These are phyloP conservation scores for Tiliacea citrago DNA, from an alignment of 2,888 invertebrate genomes.

Conservation along the genomic window DNA sequence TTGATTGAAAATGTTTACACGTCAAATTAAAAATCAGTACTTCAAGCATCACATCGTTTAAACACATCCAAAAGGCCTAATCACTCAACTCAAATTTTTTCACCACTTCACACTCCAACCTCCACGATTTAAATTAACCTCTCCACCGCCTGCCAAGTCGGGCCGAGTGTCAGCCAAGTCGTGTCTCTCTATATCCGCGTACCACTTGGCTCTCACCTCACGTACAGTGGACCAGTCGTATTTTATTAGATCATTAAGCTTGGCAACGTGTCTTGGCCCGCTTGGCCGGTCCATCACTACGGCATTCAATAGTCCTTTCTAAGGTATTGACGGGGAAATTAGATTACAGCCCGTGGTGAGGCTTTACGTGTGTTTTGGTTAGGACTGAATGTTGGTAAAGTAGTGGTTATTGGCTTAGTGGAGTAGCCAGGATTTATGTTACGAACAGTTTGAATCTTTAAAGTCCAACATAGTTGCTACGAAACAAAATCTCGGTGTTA, in stretches of 20 bases:
- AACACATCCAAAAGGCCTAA: conserved; percentile 13
- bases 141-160: conserved; percentile 33
- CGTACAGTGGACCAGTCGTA: conserved; percentile 76
- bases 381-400: conserved; percentile 19
- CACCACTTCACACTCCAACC: conserved; percentile 6
- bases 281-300: conserved; percentile 76
- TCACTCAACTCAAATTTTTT: conserved; percentile 25
- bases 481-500: background rate
- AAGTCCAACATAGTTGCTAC: no score
- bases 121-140: conserved; percentile 55
- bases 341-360: conserved; percentile 54
- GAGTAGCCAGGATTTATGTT: background rate
- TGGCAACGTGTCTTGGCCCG: conserved; percentile 72
- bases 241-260: conserved; percentile 84
- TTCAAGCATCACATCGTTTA: background rate
- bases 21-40: background rate
- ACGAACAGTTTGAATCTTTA: background rate
- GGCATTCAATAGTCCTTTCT: conserved; percentile 69
- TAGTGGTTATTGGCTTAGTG: background rate
- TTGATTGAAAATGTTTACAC: background rate
- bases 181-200: conserved; percentile 49
- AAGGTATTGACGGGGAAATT: conserved; percentile 62
- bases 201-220: conserved; percentile 68
- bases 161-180: conserved; percentile 42
- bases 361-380: conserved; percentile 50